Conservation (phyloP, 1,140 invertebrate genomes). For the Maconellicoccus hirsutus region DNA sequence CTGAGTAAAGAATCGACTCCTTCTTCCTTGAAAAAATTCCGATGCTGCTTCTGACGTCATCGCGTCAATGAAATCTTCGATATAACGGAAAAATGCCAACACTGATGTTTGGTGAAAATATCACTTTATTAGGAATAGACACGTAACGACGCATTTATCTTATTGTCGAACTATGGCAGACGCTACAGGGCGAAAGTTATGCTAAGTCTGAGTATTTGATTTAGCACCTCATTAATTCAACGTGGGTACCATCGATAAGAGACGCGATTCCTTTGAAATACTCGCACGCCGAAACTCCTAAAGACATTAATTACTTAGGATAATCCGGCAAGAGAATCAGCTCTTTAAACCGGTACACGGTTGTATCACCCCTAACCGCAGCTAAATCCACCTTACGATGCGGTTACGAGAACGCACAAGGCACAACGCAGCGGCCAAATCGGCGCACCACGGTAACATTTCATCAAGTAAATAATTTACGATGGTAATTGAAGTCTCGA, state of each 20-base stretch:
- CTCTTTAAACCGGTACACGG: neutral
- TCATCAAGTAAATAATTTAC: slow-evolving; percentile 22
- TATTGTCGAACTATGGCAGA: no score
- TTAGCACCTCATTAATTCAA: slow-evolving; percentile 4
- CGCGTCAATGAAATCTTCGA: no score
- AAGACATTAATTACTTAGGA: neutral
- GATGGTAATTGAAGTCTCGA: slow-evolving; percentile 18
- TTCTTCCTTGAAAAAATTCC: no score
- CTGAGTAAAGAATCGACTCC: no score
- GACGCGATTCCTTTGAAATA: neutral
- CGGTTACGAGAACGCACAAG: no score
- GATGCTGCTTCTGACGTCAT: no score
- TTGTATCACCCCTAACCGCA: neutral
- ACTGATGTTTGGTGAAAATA: no score
- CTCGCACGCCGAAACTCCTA: neutral
- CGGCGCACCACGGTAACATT: neutral
- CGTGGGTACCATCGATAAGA: neutral
- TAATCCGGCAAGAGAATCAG: neutral
- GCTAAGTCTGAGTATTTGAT: neutral
- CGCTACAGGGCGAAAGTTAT: no score
- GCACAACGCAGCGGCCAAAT: neutral
- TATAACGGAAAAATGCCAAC: no score
- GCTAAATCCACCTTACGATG: no score
- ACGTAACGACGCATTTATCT: no score
- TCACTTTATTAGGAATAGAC: no score